Evolutionary conservation across 2,113 vertebrate species (phyloP), one percentile per base, ranked within the genome.

Genomic region (Proterorhinus semilunaris): DNA sequence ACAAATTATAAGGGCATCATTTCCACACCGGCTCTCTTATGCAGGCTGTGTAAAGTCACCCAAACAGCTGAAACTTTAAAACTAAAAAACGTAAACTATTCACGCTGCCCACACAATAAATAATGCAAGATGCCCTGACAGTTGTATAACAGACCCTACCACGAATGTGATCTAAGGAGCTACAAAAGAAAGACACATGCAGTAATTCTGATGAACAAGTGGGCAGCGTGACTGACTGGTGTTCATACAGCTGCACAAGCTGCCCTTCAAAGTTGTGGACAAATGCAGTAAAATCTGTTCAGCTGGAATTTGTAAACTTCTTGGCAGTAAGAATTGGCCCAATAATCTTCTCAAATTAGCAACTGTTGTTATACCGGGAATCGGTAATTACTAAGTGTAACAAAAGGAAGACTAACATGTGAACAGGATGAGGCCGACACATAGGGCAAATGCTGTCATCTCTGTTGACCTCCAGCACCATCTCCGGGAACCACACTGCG

Each of bases 401-500:
- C 42, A 15, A 10, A 50, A 1, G 15, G 15, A 47, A 65, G 54
- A 74, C 94, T 93, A 68, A 98, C 98, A 94, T 96, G 90, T 99
- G 92, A 44, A 99, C 88, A 0, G 96, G 96, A 6, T 76, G 85
- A 0, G 98, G 98, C 63, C 68, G 77, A 78, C 98, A 99, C 5
- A 91, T 91, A 0, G 90, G 79, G 82, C 98, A 99, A 61, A 96
- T 0, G 0, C 93, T 93, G 0, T 87, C 92, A 0, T 98, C 96
- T 80, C 94, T 93, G 86, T 86, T 92, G 84, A 95, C 96, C n/a
- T 98, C 98, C 75, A 97, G 87, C 68, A 98, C 95, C 0, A 88
- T 92, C 63, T 96, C 94, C 0, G 98, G 97, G 86, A 99, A 96
- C 97, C 97, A 99, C 47, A 97, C 62, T 0, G 94, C 95, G 0